Evolutionary conservation across 2,113 vertebrate genomes (phyloP), one percentile per base, ranked within the genome.

Genomic region (Emydocephalus ijimae): DNA sequence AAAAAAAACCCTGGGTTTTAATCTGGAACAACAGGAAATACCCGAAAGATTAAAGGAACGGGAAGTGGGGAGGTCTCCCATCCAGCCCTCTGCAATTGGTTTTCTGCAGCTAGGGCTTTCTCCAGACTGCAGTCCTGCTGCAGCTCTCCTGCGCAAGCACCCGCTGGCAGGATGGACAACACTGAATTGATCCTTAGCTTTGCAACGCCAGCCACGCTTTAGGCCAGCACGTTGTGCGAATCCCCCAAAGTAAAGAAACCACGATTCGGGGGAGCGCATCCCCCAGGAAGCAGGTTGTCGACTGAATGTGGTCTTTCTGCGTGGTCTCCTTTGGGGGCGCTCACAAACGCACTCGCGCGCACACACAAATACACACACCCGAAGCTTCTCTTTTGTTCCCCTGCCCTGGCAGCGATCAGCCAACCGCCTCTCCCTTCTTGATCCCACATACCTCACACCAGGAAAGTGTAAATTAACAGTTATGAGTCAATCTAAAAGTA

Each of bases 341-440:
- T 23, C 57, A 3, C 57, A 59, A 2, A 59, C 23, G 10, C 57
- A 26, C 24, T 10, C 23, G 23, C 45, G 48, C 48, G 6, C 48
- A 3, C 55, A 6, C 20, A 54, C 11, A 9, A 0, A 9, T 1
- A 9, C 9, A 50, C 48, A 50, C 18, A 5, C 55, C 0, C 18
- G 18, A 61, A 55, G 29, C 24, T 59, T 24, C 85, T 48, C 24
- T 50, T 9, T 20, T 1, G 55, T 21, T 12, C 5, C 14, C 45
- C 87, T 2, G 54, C 54, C 26, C 6, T 23, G 10, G 39, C 7
- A 23, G 26, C 5, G 45, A 56, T 87, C 91, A 92, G 45, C 14
- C 81, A 52, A 1, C 48, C 48, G 48, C 57, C 7, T 48, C 57
- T 39, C 48, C 54, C 7, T 50, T 48, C n/a, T 64, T n/a, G 26